Evolutionary conservation across 2,797 vertebrate species (phyloP), one percentile per base, ranked within the genome.

Genomic region (Miichthys miiuy): DNA sequence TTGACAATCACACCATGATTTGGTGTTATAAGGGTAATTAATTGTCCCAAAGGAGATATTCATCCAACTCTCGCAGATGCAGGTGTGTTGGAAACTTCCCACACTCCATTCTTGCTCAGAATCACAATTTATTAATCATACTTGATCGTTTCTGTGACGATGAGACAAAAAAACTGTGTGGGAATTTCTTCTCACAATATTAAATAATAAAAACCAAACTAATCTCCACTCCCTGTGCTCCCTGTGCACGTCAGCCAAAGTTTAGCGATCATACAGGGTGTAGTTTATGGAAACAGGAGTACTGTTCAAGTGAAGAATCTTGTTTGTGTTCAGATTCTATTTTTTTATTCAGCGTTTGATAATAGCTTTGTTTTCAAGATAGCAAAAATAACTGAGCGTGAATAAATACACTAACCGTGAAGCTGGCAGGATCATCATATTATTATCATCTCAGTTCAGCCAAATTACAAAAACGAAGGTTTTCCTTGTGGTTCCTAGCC

Each of bases 161-260:
- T 7, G 30, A 34, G 30, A 34, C 30, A 34, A 34, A 34, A 34
- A 34, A 34, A 34, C 7, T 34, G 34, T 38, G 34, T 38, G 34
- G 34, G 34, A 38, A 38, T 38, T 38, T 38, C 34, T 9, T 38
- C 2, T 38, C 34, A 9, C 34, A 9, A 9, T 8, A 38, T 38
- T 30, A 30, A 58, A 48, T 30, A 38, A 42, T 30, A 20, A 52
- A 60, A 79, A 13, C 14, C 14, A 14, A 66, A 30, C 8, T 11
- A 1, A 68, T 34, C 18, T 64, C 48, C 42, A 23, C 6, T 58
- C 64, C 21, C 42, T 67, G 3, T 1, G 57, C 50, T 50, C 6
- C 16, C 7, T n/a, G 23, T 18, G 20, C 57, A 11, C 4, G 51
- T 74, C 77, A 80, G 79, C 77, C 74, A 80, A 25, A 75, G 80